phyloP scores from a whole-genome alignment of 2,113 vertebrate genomes.

The Chinchilla lanigera region DNA sequence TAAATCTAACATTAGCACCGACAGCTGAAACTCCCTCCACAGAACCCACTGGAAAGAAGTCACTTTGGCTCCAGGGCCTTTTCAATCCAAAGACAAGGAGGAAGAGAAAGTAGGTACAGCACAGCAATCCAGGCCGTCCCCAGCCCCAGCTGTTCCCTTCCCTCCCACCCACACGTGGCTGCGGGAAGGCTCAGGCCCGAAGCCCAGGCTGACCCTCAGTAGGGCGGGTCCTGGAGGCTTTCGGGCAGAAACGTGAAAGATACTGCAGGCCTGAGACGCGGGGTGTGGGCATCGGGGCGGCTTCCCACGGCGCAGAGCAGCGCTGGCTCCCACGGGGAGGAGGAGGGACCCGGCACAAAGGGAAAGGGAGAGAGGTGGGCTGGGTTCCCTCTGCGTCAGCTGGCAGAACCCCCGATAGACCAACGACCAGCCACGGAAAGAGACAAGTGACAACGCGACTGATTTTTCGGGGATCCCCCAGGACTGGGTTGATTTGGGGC shows the following conservation, averaged over 20 bases:
- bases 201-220: not conserved
- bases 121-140: not conserved
- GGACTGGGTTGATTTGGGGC: conserved; percentile 26
- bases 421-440: not conserved
- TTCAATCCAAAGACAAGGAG: not conserved
- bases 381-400: not conserved
- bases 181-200: not conserved
- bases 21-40: not conserved
- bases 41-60: not conserved
- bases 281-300: not conserved
- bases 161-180: not conserved
- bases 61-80: conserved; percentile 38
- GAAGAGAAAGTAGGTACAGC: not conserved
- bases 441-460: conserved; percentile 32
- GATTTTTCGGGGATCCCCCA: conserved; percentile 43
- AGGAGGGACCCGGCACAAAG: not conserved
- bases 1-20: not conserved
- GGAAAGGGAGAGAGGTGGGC: not conserved
- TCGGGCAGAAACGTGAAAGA: not conserved
- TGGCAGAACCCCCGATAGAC: not conserved
- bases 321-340: not conserved
- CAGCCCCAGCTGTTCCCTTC: not conserved
- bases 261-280: not conserved
- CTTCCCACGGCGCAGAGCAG: not conserved
- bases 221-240: not conserved